Evolutionary conservation across 2,113 vertebrate species (phyloP).

Genomic region (Caloenas nicobarica): DNA sequence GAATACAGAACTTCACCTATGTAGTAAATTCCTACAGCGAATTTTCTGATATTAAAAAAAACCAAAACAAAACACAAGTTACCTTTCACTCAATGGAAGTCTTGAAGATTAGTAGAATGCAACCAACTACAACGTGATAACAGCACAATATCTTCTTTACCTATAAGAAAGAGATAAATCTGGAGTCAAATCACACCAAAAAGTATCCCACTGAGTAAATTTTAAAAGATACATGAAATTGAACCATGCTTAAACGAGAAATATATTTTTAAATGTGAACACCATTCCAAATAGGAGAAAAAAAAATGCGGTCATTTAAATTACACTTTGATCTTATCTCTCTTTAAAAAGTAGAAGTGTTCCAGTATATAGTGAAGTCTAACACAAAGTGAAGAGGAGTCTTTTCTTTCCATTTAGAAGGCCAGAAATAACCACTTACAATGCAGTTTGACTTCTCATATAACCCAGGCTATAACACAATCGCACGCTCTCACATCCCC

Average conservation of each 20-base stretch:
- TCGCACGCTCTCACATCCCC: not conserved
- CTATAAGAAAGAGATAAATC: not conserved
- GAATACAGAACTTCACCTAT: not conserved
- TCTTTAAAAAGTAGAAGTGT: not conserved
- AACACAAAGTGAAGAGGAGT: not conserved
- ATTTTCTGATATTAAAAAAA: not conserved
- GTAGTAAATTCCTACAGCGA: not conserved
- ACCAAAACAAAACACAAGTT: not conserved
- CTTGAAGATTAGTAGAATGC: not conserved
- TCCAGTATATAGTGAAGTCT: not conserved
- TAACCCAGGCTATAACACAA: not conserved
- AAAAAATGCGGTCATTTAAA: not conserved
- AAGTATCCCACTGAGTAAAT: not conserved
- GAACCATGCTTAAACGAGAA: not conserved
- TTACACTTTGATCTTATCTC: not conserved
- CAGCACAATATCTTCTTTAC: not conserved
- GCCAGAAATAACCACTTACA: not conserved
- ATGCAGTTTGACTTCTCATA: not conserved
- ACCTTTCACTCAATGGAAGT: constrained; percentile 2
- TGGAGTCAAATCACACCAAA: not conserved
- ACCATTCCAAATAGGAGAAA: not conserved
- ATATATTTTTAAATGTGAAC: not conserved
- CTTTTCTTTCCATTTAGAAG: not conserved
- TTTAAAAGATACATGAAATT: not conserved
- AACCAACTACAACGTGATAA: not conserved